These are phyloP conservation scores for Maccullochella peelii DNA, from an alignment of 2,113 vertebrate species.

Conservation along the genomic window DNA sequence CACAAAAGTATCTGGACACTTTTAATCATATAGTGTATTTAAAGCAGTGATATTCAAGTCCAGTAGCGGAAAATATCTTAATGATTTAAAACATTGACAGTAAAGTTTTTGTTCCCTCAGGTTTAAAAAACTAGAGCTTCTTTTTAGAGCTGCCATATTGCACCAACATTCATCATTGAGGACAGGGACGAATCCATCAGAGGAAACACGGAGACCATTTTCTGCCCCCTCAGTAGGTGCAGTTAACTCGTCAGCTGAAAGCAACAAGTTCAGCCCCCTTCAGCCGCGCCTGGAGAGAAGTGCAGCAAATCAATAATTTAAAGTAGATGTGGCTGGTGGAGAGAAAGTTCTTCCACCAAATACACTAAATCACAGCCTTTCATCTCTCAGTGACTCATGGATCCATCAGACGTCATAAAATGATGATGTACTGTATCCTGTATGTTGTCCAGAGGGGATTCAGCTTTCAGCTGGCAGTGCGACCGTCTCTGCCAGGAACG, in stretches of 20 bases:
- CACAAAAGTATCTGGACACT: too few relatives aligned
- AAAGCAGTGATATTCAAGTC: too few relatives aligned
- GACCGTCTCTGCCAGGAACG: conserved; percentile 23
- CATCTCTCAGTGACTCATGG: background rate
- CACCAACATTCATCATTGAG: background rate
- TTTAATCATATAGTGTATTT: too few relatives aligned
- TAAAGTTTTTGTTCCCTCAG: too few relatives aligned
- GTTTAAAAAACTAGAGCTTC: too few relatives aligned
- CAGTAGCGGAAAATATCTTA: too few relatives aligned
- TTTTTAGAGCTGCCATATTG: background rate
- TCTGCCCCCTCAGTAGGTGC: background rate
- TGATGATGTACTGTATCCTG: conserved; percentile 23
- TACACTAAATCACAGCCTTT: conserved; percentile 6
- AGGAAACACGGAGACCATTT: background rate
- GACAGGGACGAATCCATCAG: background rate
- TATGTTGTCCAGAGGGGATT: conserved; percentile 18
- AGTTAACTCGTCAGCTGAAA: background rate
- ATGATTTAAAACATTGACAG: too few relatives aligned
- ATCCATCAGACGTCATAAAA: conserved; percentile 45
- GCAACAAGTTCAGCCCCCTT: background rate
- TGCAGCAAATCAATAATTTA: conserved; percentile 32
- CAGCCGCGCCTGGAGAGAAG: background rate
- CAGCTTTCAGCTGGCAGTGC: conserved; percentile 24
- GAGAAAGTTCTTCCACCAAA: conserved; percentile 2
- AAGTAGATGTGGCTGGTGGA: background rate